Evolutionary conservation across 2,797 vertebrate species (phyloP).

Genomic region (Phataginus tetradactyla): DNA sequence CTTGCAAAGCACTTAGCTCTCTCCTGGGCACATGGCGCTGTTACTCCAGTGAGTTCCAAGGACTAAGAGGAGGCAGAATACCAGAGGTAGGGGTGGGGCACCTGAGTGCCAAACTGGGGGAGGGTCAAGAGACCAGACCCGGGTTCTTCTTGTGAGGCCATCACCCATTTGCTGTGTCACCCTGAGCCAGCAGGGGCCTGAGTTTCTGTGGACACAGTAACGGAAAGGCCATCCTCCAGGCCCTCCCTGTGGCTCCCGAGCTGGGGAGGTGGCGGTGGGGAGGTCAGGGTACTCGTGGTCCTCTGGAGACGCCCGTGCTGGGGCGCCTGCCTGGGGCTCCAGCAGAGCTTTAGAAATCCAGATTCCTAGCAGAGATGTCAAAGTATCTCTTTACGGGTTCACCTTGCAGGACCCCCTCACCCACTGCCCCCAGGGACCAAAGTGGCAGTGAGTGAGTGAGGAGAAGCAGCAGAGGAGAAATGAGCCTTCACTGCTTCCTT

Average conservation of each 20-base stretch:
- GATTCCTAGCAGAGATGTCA: not conserved
- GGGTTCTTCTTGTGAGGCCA: not conserved
- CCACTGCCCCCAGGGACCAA: not conserved
- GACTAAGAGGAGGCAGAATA: not conserved
- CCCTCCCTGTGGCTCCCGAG: not conserved
- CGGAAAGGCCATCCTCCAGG: not conserved
- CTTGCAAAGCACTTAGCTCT: not conserved
- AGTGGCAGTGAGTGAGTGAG: constrained; percentile 24
- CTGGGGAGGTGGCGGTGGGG: not conserved
- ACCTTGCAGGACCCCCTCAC: not conserved
- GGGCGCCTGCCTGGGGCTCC: not conserved
- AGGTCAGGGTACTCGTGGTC: not conserved
- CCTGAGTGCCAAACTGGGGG: fast-evolving
- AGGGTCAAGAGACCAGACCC: not conserved
- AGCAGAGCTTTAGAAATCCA: not conserved
- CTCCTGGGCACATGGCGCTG: not conserved
- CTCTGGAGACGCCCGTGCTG: not conserved
- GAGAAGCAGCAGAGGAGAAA: not conserved
- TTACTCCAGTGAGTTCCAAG: not conserved
- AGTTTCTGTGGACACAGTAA: fast-evolving
- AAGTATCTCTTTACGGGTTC: not conserved
- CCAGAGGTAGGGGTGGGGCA: not conserved
- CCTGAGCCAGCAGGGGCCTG: not conserved
- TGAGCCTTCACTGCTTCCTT: constrained; percentile 9
- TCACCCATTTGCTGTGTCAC: not conserved